Percentiles rank a stretch among this genome's conserved stretches.
Evolutionary conservation across 2,888 invertebrate species (phyloP).

Genomic region (Luperina nickerlii): DNA sequence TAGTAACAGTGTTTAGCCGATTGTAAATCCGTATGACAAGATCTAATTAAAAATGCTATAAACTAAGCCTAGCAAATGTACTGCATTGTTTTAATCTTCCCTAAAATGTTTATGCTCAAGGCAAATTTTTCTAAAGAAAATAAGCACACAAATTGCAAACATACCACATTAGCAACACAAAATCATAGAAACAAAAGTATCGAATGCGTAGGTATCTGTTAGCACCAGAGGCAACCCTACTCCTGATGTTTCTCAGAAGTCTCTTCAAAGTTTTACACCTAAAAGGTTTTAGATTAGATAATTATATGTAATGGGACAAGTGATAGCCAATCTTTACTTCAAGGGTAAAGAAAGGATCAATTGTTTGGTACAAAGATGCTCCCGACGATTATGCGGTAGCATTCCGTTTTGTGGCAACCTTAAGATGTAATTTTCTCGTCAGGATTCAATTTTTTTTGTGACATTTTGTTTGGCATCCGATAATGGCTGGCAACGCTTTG

Average conservation of each 20-base stretch:
- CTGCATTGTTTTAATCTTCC: background rate
- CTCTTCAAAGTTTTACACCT: conserved; percentile 82
- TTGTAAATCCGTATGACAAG: background rate
- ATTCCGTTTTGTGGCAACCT: conserved; percentile 71
- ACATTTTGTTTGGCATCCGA: conserved; percentile 58
- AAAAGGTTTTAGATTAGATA: conserved; percentile 90
- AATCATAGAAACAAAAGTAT: conserved; percentile 6
- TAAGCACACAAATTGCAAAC: background rate
- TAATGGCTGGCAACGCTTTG: conserved; percentile 61
- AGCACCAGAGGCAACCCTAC: conserved; percentile 63
- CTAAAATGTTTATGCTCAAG: background rate
- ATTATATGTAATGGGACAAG: conserved; percentile 85
- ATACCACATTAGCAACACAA: background rate
- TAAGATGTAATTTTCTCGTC: conserved; percentile 81
- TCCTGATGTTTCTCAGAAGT: conserved; percentile 84
- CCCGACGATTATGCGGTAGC: conserved; percentile 85
- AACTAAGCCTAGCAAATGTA: background rate
- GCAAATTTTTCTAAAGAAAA: background rate
- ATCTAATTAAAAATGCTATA: background rate
- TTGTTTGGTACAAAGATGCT: conserved; percentile 80
- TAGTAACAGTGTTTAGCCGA: no score
- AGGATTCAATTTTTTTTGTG: conserved; percentile 63
- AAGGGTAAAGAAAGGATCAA: conserved; percentile 74
- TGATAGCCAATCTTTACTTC: conserved; percentile 77
- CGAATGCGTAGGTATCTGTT: conserved; percentile 29